Percentiles rank a stretch among this genome's conserved stretches.
Evolutionary conservation across 2,888 invertebrate genomes (phyloP).

Genomic region (Yponomeuta evonymella): DNA sequence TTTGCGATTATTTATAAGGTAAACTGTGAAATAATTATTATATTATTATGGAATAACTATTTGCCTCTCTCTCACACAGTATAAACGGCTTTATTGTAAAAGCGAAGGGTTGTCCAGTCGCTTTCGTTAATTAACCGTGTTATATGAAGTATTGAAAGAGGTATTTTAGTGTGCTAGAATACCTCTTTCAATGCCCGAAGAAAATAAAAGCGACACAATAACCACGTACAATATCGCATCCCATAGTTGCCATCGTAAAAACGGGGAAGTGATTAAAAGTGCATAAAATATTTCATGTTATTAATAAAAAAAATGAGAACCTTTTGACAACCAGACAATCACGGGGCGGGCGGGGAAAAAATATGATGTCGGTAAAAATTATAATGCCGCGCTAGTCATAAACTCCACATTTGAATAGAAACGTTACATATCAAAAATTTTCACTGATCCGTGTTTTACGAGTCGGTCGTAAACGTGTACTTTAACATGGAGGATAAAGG

Average conservation of each 20-base stretch:
- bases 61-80: too few species aligned
- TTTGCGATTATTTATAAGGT: too few species aligned
- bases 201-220: background rate
- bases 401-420: conserved; percentile 71
- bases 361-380: conserved; percentile 70
- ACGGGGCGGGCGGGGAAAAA: conserved; percentile 49
- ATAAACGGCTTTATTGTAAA: too few species aligned
- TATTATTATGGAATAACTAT: too few species aligned
- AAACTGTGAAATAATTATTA: too few species aligned
- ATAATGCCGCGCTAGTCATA: conserved; percentile 67
- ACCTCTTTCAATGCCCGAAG: background rate
- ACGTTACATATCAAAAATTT: conserved; percentile 76
- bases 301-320: conserved; percentile 35
- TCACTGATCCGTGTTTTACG: conserved; percentile 76
- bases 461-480: conserved; percentile 72
- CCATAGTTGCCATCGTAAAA: conserved; percentile 31
- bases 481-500: conserved; percentile 63
- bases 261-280: conserved; percentile 72
- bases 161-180: too few species aligned
- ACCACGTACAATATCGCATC: background rate
- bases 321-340: conserved; percentile 64
- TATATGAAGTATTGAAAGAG: too few species aligned
- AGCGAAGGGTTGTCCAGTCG: too few species aligned
- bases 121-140: too few species aligned
- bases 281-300: conserved; percentile 55